Evolutionary conservation across 1,140 invertebrate genomes (phyloP).

Genomic region (Achroia grisella): DNA sequence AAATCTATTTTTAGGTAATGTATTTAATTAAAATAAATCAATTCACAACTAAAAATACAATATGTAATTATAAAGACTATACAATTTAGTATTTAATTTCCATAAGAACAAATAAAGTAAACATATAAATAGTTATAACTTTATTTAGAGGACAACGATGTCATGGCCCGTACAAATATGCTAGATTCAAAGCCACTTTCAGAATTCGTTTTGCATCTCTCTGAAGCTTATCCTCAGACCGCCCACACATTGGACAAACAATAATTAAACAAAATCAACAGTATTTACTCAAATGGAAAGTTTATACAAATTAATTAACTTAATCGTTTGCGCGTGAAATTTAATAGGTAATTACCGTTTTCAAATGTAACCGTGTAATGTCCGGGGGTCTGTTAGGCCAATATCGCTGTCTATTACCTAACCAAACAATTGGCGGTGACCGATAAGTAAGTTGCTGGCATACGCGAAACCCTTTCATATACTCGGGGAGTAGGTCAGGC

Average conservation of each 20-base stretch:
- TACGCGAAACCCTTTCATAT: slow-evolving; percentile 18
- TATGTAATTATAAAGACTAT: too few species aligned
- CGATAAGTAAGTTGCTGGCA: slow-evolving; percentile 52
- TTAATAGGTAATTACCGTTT: slow-evolving; percentile 54
- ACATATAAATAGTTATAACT: not conserved
- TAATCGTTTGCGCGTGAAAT: slow-evolving; percentile 38
- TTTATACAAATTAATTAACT: slow-evolving; percentile 37
- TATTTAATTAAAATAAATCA: too few species aligned
- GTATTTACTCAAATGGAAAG: slow-evolving; percentile 8
- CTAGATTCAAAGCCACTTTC: too few species aligned
- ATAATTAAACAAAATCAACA: slow-evolving; percentile 6
- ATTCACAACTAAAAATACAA: too few species aligned
- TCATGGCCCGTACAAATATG: not conserved
- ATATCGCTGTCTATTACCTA: slow-evolving; percentile 46
- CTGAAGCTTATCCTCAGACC: too few species aligned
- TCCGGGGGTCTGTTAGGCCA: slow-evolving; percentile 25
- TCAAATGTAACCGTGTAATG: slow-evolving; percentile 37
- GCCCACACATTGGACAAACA: not conserved
- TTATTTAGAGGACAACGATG: not conserved
- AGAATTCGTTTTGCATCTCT: too few species aligned
- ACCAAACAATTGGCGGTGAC: slow-evolving; percentile 53
- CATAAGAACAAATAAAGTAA: too few species aligned
- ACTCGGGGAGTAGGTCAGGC: too few species aligned
- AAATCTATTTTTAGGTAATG: too few species aligned
- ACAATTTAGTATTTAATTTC: too few species aligned